phyloP scores from a whole-genome alignment of 53 echinoderm and acorn worm species.

The Crossaster papposus region DNA sequence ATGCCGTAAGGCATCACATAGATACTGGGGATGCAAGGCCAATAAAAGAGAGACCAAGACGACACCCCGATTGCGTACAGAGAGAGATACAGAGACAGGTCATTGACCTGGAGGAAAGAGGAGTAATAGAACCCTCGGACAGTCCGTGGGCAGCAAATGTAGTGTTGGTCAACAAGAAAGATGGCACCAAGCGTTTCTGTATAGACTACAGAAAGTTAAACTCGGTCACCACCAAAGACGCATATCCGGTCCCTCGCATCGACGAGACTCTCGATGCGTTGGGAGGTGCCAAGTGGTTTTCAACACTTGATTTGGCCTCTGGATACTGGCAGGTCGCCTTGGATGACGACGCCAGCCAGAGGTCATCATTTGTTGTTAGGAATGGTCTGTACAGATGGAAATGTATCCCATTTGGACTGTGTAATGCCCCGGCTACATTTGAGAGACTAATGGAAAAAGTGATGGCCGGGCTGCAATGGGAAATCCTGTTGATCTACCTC shows the following conservation, averaged over 20 bases:
- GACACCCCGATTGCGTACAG: conserved; percentile 43
- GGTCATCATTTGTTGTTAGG: conserved; percentile 9
- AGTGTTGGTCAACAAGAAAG: conserved; percentile 54
- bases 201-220: conserved; percentile 36
- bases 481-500: conserved; percentile 29
- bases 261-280: conserved; percentile 13
- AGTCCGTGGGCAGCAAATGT: conserved; percentile 69
- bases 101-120: conserved; percentile 21
- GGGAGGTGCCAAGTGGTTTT: conserved; percentile 10
- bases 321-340: conserved; percentile 26
- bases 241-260: background rate
- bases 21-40: conserved; percentile 61
- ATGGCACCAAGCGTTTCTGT: conserved; percentile 37
- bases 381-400: conserved; percentile 48
- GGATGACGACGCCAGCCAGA: conserved; percentile 34
- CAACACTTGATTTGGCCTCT: background rate
- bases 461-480: conserved; percentile 31
- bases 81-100: conserved; percentile 59
- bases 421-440: conserved; percentile 36
- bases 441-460: conserved; percentile 39
- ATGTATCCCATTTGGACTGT: conserved; percentile 24
- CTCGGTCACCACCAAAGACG: background rate
- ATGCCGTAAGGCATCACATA: conserved; percentile 63
- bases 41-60: conserved; percentile 58
- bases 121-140: conserved; percentile 52